Conservation (phyloP, 2,113 vertebrate genomes). For the Mastomys coucha region DNA sequence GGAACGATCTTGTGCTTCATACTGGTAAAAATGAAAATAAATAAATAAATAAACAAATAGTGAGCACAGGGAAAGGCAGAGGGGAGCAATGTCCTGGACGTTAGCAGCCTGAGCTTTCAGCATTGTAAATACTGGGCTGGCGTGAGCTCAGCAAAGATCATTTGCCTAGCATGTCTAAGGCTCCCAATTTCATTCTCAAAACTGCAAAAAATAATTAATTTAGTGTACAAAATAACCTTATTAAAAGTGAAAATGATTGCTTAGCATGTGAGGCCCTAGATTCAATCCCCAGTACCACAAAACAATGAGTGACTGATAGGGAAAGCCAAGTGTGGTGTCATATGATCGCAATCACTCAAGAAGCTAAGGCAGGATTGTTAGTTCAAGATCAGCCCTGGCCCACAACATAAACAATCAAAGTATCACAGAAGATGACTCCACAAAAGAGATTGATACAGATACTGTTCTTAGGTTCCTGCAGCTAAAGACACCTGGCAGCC, state of each 20-base stretch:
- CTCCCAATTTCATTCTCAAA: neutral
- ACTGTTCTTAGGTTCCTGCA: neutral
- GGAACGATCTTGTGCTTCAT: neutral
- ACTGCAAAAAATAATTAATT: neutral
- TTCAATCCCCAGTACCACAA: neutral
- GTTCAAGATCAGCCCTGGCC: neutral
- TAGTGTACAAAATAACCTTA: neutral
- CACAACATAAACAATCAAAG: neutral
- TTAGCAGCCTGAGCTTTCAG: neutral
- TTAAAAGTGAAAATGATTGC: neutral
- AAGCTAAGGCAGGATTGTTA: neutral
- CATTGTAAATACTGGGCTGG: neutral
- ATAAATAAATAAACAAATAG: neutral
- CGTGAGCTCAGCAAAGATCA: neutral
- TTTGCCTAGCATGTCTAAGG: neutral
- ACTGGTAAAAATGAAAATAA: neutral
- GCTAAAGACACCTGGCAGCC: neutral
- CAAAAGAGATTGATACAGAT: neutral
- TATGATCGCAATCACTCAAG: neutral
- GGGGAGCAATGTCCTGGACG: neutral
- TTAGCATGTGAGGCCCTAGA: neutral
- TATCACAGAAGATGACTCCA: neutral
- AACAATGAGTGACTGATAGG: neutral
- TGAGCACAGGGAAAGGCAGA: neutral
- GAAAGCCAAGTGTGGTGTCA: neutral